Conservation (phyloP, 64 coral and sea anemone species). For the Anthopleura sola region DNA sequence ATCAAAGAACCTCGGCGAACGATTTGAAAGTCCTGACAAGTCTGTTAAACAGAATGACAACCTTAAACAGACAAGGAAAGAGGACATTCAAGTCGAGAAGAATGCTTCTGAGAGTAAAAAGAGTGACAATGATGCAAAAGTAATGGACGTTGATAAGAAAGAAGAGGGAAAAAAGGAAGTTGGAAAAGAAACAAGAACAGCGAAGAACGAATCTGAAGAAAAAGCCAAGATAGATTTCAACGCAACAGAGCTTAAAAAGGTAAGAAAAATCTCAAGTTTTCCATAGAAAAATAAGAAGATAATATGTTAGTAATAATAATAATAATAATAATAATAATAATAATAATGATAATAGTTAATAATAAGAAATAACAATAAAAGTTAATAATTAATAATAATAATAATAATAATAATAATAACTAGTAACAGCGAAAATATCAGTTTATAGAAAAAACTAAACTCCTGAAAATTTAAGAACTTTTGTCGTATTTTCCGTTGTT, state of each 20-base stretch:
- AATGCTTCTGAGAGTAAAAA: not conserved
- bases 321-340: too few species aligned
- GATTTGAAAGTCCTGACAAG: not conserved
- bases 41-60: not conserved
- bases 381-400: too few species aligned
- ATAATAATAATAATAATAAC: too few species aligned
- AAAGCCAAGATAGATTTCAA: conserved; percentile 33
- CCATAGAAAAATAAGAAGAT: too few species aligned
- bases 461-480: too few species aligned
- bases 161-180: conserved; percentile 11
- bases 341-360: too few species aligned
- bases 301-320: too few species aligned
- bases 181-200: not conserved
- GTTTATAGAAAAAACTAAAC: not conserved
- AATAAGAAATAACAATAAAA: too few species aligned
- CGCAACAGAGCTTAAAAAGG: conserved; percentile 46
- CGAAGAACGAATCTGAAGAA: not conserved
- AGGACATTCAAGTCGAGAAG: not conserved
- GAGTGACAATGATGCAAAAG: not conserved
- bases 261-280: not conserved
- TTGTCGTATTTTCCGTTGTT: too few species aligned
- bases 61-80: not conserved
- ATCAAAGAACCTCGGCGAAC: not conserved
- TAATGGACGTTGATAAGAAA: not conserved
- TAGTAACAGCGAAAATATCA: too few species aligned